Conservation (phyloP, 2,797 vertebrate genomes). For the Natrix natrix region DNA sequence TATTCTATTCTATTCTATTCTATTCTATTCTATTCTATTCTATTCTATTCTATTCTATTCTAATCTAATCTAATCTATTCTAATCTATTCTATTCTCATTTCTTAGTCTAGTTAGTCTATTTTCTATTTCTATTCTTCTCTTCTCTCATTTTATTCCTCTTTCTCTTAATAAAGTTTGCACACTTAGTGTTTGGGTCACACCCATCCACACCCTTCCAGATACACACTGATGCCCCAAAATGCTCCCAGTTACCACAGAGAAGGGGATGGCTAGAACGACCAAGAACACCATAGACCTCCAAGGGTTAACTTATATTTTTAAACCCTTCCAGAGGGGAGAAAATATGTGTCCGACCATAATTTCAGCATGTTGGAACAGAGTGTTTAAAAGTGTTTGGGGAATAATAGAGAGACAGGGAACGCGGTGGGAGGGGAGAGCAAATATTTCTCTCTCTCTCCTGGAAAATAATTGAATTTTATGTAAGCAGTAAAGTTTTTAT, state of each 20-base stretch:
- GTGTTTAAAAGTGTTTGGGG: constrained; percentile 48
- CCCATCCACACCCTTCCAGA: rapidly evolving
- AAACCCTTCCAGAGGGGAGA: not conserved
- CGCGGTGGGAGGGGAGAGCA: not conserved
- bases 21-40: too few species aligned
- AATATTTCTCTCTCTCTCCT: constrained; percentile 51
- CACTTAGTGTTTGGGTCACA: too few species aligned
- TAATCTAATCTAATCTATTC: too few species aligned
- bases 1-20: too few species aligned
- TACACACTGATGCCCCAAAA: not conserved
- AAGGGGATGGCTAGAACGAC: rapidly evolving
- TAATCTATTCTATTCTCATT: too few species aligned
- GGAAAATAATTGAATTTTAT: constrained; percentile 66
- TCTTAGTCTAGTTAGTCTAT: too few species aligned
- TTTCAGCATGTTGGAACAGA: constrained; percentile 36
- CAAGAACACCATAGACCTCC: not conserved
- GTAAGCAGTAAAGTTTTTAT: constrained; percentile 68
- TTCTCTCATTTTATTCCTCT: not conserved
- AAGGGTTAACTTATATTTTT: not conserved
- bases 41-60: too few species aligned
- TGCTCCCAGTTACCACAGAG: not conserved
- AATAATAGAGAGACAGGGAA: constrained; percentile 46
- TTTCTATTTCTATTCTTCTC: too few species aligned
- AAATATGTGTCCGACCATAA: not conserved
- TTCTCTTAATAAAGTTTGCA: not conserved